Percentiles rank a stretch among this genome's conserved stretches.
Conservation (phyloP, 1,140 invertebrate genomes). For the Cydia splendana region DNA sequence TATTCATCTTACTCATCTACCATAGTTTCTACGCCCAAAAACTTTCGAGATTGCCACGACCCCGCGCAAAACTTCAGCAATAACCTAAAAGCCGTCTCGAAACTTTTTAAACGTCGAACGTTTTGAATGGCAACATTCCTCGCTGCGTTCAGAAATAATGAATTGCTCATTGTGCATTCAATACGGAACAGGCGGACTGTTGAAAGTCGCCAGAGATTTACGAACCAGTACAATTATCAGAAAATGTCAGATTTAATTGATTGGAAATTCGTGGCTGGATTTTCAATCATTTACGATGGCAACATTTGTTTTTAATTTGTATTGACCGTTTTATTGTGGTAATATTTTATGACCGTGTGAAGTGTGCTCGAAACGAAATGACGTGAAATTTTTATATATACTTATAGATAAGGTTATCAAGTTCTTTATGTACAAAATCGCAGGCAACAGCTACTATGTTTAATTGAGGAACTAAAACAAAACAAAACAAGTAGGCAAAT, state of each 20-base stretch:
- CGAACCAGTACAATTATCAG: conserved; percentile 16
- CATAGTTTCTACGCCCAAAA: no score
- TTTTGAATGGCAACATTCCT: conserved; percentile 27
- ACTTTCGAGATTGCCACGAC: neutral
- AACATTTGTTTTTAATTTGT: conserved; percentile 12
- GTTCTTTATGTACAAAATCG: neutral
- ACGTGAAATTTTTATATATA: no score
- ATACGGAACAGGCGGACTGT: conserved; percentile 1
- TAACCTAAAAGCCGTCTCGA: conserved; percentile 16
- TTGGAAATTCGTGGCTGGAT: conserved; percentile 28
- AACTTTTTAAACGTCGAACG: conserved; percentile 21
- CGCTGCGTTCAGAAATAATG: conserved; percentile 18
- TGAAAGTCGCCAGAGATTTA: conserved; percentile 24
- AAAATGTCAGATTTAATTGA: conserved; percentile 30
- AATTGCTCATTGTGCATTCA: conserved; percentile 35
- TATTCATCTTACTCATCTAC: no score
- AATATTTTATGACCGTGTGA: neutral
- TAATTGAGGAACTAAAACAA: neutral
- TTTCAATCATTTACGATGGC: conserved; percentile 8
- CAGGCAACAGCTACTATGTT: neutral
- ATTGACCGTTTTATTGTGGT: neutral
- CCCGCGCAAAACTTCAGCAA: neutral
- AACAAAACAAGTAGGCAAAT: conserved; percentile 1
- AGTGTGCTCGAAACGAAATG: neutral
- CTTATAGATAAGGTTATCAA: neutral